Base-by-base conservation (phyloP, 2,113 vertebrate genomes). In the Amphiprion ocellaris region DNA sequence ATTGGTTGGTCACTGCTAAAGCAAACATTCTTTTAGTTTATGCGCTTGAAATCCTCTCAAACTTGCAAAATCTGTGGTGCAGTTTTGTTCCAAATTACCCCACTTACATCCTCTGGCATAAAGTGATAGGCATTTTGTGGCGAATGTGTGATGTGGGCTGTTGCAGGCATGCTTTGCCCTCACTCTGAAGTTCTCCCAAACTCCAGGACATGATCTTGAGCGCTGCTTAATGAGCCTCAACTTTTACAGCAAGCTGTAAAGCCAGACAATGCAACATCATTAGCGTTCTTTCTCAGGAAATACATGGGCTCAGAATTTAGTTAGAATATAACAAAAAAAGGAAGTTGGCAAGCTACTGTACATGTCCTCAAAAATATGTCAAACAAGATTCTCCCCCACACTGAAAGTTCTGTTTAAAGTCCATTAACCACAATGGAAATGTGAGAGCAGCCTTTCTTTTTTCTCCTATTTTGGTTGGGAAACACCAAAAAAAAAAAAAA, bases 141-240 rank as follows among this genome's bases (percentile, higher is more conserved):
- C 39, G 46, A 4, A 52, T 68, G 59, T 65, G 75, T 83, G 87
- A 73, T 85, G 84, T 87, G 87, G 80, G n/a, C 16, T 73, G 53
- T 68, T 81, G 46, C 10, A 64, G 54, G 54, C 76, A 52, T 74
- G 76, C 79, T 74, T 69, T 54, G 33, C 33, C 62, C 66, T 78
- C 54, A 55, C 46, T 77, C 58, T 74, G 26, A 78, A 70, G 61
- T 59, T 72, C 78, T 82, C 76, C 76, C 66, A 74, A 80, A 69
- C 78, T 85, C 47, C 50, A 50, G 77, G 70, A 83, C 61, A 74
- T 30, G 30, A 62, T 82, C 69, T 72, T 84, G 21, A 86, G 69
- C 47, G 24, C 71, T 50, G 14, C 24, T 71, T 89, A 85, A 89
- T 75, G 74, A 78, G 81, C 44, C 52, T 78, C 68, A 19, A 54